Evolutionary conservation across 2,797 vertebrate genomes (phyloP), one percentile per base, ranked within the genome.

Genomic region (Neostethus bicornis): DNA sequence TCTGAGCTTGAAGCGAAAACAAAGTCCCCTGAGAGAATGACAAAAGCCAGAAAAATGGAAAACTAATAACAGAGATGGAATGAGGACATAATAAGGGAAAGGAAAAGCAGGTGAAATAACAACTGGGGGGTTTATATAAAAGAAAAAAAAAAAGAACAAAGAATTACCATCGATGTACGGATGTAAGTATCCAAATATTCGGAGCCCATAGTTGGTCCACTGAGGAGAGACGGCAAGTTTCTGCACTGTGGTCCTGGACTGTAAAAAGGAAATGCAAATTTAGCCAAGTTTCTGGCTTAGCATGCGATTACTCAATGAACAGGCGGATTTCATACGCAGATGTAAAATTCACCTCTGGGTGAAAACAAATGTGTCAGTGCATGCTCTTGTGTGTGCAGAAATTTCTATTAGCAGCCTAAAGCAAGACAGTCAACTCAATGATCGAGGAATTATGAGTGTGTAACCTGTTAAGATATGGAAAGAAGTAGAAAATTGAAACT

Each of bases 161-260:
- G 11, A 87, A 24, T 85, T 88, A 98, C 96, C 96, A 0, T 93
- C 75, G 0, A 80, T 39, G 28, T 89, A 91, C 16, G 97, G 96
- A 74, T 98, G 96, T 56, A 98, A 72, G 77, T 96, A 99, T 65
- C 97, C 97, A 77, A 98, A 99, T 80, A 99, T 94, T 57, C 96
- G 90, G 62, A 99, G 92, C 12, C 96, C 97, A 0, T 98, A 98
- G 85, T 96, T 93, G 52, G 87, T 96, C 96, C 95, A 96, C 60
- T 87, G 92, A 41, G 96, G 97, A 13, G 93, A 89, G 28, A 96
- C 85, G 0, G 96, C 95, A 81, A 98, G 82, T 74, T 96, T 98
- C 81, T 87, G 89, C 68, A 97, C 86, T 0, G 90, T 95, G 8
- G 88, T 94, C 55, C 95, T 93, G 11, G 82, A 88, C 97, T 98